phyloP scores from a whole-genome alignment of 2,888 invertebrate species.

The Drosophila formosana region DNA sequence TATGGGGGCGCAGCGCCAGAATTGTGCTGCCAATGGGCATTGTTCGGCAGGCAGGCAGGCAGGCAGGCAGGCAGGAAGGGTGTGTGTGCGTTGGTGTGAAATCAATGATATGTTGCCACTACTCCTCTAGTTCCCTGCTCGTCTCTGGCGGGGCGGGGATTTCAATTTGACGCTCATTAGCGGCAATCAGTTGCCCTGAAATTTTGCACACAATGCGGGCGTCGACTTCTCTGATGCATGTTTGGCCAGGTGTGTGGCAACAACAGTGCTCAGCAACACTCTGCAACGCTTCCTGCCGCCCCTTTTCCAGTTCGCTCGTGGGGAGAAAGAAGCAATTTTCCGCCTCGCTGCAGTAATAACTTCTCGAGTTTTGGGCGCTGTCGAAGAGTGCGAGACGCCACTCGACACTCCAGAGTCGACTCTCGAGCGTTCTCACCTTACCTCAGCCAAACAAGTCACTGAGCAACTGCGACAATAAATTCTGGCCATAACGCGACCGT shows the following conservation, averaged over 20 bases:
- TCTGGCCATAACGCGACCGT: slow-evolving; percentile 27
- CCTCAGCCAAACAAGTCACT: slow-evolving; percentile 45
- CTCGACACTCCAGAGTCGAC: neutral
- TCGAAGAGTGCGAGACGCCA: slow-evolving; percentile 21
- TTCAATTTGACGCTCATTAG: slow-evolving; percentile 76
- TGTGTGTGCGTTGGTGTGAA: slow-evolving; percentile 37
- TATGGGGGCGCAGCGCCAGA: slow-evolving; percentile 55
- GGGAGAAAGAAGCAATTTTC: slow-evolving; percentile 76
- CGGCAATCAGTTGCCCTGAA: slow-evolving; percentile 58
- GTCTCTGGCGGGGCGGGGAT: slow-evolving; percentile 64
- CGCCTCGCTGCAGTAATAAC: slow-evolving; percentile 72
- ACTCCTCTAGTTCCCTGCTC: neutral
- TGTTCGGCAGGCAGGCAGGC: neutral
- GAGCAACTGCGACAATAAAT: slow-evolving; percentile 48
- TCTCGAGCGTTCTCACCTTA: neutral
- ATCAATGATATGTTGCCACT: slow-evolving; percentile 42
- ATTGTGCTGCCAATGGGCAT: slow-evolving; percentile 28
- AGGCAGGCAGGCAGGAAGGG: too few relatives aligned
- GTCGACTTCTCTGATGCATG: slow-evolving; percentile 30
- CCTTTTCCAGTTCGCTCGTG: slow-evolving; percentile 54
- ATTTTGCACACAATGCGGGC: slow-evolving; percentile 43
- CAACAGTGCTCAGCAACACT: slow-evolving; percentile 7
- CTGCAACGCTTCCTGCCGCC: neutral
- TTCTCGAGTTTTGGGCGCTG: slow-evolving; percentile 44
- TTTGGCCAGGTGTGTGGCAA: neutral